Conservation (phyloP, 2,797 vertebrate species). For the Rhadinocentrus ornatus region DNA sequence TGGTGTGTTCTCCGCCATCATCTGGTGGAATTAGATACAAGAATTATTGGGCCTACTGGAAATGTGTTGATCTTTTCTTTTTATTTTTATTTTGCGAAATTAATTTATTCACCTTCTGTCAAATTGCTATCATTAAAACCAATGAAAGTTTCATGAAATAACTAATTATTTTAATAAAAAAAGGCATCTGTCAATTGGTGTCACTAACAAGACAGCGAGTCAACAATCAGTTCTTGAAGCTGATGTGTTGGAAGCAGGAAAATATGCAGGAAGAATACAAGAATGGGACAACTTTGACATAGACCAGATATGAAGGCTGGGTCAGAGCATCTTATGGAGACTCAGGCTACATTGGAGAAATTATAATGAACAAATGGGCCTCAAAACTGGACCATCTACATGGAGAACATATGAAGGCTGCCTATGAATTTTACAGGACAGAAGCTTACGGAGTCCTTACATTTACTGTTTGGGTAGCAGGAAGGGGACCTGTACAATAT, state of each 20-base stretch:
- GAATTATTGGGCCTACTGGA: background rate
- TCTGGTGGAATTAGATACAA: conserved; percentile 42
- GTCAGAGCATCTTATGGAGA: no score
- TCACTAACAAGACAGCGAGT: background rate
- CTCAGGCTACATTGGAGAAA: no score
- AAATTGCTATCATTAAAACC: background rate
- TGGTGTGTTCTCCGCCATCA: conserved; percentile 72
- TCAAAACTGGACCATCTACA: background rate
- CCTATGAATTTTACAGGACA: background rate
- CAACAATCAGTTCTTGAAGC: background rate
- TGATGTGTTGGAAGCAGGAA: background rate
- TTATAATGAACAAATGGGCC: no score
- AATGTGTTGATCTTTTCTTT: no score
- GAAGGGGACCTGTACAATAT: no score
- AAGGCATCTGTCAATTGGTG: background rate
- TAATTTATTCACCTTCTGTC: no score
- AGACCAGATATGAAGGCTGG: no score
- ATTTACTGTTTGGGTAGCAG: no score
- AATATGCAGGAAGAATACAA: background rate
- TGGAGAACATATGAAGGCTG: background rate
- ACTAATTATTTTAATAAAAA: background rate
- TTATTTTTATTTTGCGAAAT: no score
- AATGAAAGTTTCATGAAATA: background rate
- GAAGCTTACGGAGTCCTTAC: no score
- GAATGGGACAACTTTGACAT: background rate